Evolutionary conservation across 2,113 vertebrate genomes (phyloP), one percentile per base, ranked within the genome.

Genomic region (Corythaeola cristata): DNA sequence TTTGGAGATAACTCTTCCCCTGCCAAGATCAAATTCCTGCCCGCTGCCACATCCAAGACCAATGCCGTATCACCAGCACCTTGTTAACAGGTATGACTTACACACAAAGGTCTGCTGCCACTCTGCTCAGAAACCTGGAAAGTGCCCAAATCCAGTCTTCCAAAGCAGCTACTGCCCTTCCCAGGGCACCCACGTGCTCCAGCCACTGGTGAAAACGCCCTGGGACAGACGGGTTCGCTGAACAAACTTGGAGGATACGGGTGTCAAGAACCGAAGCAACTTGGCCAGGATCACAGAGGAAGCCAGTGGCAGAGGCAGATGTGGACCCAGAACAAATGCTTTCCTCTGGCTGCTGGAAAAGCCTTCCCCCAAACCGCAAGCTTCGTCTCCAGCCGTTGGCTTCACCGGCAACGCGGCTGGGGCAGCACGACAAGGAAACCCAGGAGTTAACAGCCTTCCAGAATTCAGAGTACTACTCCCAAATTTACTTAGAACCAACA

Each of bases 21-120:
- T 88, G 77, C 94, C 93, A 94, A 89, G 50, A 87, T 2, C 5
- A 4, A 81, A 89, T 91, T 87, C 91, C 91, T 12, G 2, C 75
- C 53, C 9, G 0, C 33, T 72, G 49, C 86, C 66, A 73, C 74
- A 52, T 89, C 67, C 84, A 76, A 91, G 78, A 59, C 44, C 81
- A 69, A 62, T 59, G 37, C 77, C 47, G 8, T 60, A 84, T 24
- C 83, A 50, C 91, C 84, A 78, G 79, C 47, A 85, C 66, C 74
- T 73, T 60, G 27, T 85, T 92, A 94, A 87, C 50, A 96, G 89
- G 84, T 95, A 64, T 78, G 87, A 93, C 69, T 82, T 41, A 50
- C 37, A 87, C 24, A 50, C 35, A 85, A 83, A 60, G 27, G 85
- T 41, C 69, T 67, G 49, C 60, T 76, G 84, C 12, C 58, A 33